A percentile compares a stretch with the other conserved stretches of the same genome.
Conservation (phyloP, 64 coral and sea anemone genomes). For the Trachythela sp. region DNA sequence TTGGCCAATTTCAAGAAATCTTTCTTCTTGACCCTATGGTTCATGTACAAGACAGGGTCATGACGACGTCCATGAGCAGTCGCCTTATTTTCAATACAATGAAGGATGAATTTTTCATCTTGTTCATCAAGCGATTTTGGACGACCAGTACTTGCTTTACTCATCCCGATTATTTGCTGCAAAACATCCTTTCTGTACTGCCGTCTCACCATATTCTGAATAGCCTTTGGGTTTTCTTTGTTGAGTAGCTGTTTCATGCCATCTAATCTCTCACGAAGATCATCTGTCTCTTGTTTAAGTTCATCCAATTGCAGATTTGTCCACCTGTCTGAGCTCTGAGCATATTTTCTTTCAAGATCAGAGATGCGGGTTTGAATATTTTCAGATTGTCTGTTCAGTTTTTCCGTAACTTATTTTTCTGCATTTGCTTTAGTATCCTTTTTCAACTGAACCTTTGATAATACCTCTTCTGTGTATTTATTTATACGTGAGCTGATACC, state of each 20-base stretch:
- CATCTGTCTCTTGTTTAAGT: too few relatives aligned
- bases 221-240: not conserved
- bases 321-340: not conserved
- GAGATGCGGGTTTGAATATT: not conserved
- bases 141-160: constrained; percentile 7
- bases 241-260: not conserved
- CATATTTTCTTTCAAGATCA: not conserved
- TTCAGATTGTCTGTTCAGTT: constrained; percentile 18
- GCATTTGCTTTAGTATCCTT: not conserved
- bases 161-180: constrained; percentile 24
- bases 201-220: constrained; percentile 1
- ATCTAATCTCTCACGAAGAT: not conserved
- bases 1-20: constrained; percentile 16
- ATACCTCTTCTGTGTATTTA: constrained; percentile 14
- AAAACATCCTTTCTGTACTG: not conserved
- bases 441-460: not conserved
- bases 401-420: not conserved
- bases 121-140: not conserved
- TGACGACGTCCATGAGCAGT: constrained; percentile 27
- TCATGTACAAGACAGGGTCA: constrained; percentile 7
- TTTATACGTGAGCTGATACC: constrained; percentile 18
- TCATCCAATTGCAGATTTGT: too few relatives aligned
- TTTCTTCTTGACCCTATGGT: constrained; percentile 43
- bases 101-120: constrained; percentile 21
- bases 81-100: constrained; percentile 24